These are phyloP conservation scores for Dasypolia templi DNA, from an alignment of 2,888 invertebrate species.

Conservation along the genomic window DNA sequence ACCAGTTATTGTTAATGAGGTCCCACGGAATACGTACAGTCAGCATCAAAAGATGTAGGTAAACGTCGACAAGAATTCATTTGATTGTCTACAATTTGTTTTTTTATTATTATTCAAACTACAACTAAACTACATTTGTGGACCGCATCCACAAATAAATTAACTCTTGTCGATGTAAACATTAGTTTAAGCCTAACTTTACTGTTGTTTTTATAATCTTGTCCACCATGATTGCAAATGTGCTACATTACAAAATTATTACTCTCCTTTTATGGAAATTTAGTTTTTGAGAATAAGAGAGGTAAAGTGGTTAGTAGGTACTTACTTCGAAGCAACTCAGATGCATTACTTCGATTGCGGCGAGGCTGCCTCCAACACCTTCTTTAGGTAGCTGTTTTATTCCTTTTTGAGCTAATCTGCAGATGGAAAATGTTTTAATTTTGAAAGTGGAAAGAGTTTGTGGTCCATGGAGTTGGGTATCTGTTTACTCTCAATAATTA, in stretches of 20 bases:
- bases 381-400: constrained; percentile 46
- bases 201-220: not conserved
- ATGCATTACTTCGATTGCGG: constrained; percentile 57
- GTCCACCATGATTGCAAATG: not conserved
- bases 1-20: not conserved
- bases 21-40: not conserved
- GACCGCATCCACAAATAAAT: no score
- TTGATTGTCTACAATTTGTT: not conserved
- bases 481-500: constrained; percentile 30
- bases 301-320: constrained; percentile 7
- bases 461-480: constrained; percentile 21
- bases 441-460: constrained; percentile 27
- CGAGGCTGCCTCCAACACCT: constrained; percentile 38
- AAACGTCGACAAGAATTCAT: not conserved
- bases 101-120: not conserved
- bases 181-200: not conserved
- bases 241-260: not conserved
- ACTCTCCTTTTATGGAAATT: not conserved
- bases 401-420: constrained; percentile 52
- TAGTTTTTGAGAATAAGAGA: not conserved
- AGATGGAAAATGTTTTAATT: constrained; percentile 58
- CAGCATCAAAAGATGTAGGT: no score
- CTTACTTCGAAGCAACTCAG: constrained; percentile 11
- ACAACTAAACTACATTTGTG: no score
- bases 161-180: not conserved